Conservation (phyloP, 2,113 vertebrate species). For the Formicarius rufipectus region DNA sequence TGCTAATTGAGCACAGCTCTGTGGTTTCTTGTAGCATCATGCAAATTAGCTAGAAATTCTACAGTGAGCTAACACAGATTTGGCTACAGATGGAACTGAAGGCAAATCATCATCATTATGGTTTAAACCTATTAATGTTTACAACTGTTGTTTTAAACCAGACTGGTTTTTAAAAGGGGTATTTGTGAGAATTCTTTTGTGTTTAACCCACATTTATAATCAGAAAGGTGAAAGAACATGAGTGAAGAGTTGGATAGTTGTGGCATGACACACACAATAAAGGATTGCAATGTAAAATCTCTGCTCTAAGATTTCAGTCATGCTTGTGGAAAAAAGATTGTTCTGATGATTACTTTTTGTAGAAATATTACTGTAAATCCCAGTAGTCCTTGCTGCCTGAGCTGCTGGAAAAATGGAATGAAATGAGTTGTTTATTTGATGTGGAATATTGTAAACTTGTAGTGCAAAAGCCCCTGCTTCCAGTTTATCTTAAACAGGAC, state of each 20-base stretch:
- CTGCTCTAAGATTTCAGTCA: neutral
- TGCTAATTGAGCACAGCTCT: neutral
- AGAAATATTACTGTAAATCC: neutral
- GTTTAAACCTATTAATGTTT: slow-evolving; percentile 6
- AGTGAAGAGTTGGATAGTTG: neutral
- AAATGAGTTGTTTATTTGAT: neutral
- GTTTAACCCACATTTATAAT: too few relatives aligned
- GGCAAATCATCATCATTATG: neutral
- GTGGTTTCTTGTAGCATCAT: neutral
- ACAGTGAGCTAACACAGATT: neutral
- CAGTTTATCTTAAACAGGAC: neutral
- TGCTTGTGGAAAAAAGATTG: neutral
- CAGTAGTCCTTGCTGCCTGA: neutral
- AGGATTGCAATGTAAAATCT: accelerated
- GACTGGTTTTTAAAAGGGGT: neutral
- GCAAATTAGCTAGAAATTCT: neutral
- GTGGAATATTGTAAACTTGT: neutral
- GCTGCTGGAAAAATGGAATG: neutral
- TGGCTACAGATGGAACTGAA: neutral
- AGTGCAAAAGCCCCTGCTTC: neutral
- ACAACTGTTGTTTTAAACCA: neutral
- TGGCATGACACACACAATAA: neutral
- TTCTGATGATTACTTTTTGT: neutral
- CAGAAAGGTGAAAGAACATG: neutral
- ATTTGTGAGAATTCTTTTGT: neutral